Evolutionary conservation across 1,140 invertebrate genomes (phyloP).

Genomic region (Apis cerana): DNA sequence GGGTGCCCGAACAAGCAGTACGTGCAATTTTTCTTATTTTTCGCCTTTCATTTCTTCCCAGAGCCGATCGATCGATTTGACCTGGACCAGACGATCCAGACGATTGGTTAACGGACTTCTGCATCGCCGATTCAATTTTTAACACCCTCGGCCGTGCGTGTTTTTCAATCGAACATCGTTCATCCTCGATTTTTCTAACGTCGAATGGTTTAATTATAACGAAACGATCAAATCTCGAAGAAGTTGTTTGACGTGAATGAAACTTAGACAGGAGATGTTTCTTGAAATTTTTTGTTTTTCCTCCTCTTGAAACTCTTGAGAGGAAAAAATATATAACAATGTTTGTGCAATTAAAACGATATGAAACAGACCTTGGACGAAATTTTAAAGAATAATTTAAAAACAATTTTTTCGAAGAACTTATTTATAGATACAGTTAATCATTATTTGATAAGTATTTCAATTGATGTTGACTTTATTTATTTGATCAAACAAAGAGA

Average conservation of each 20-base stretch:
- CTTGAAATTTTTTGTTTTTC: too few relatives aligned
- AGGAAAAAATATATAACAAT: not conserved
- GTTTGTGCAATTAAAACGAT: not conserved
- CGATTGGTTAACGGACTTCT: not conserved
- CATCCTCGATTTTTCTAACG: not conserved
- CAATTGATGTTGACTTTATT: too few relatives aligned
- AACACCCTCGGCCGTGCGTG: not conserved
- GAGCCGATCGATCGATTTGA: not conserved
- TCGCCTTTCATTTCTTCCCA: conserved; percentile 1
- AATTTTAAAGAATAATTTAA: too few relatives aligned
- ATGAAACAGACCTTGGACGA: not conserved
- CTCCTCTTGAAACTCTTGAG: not conserved
- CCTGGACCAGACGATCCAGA: too few relatives aligned
- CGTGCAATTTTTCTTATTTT: conserved; percentile 38
- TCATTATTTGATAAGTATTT: too few relatives aligned
- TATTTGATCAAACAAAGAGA: too few relatives aligned
- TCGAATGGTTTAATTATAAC: not conserved
- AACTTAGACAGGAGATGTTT: too few relatives aligned
- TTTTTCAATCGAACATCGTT: conserved; percentile 31
- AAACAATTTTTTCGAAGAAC: not conserved
- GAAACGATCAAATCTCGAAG: not conserved
- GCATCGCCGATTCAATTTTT: conserved; percentile 25
- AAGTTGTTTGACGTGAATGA: not conserved
- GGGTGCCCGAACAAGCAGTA: conserved; percentile 53
- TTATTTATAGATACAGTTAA: not conserved